Evolutionary conservation across 2,113 vertebrate species (phyloP).

Genomic region (Vidua chalybeata): DNA sequence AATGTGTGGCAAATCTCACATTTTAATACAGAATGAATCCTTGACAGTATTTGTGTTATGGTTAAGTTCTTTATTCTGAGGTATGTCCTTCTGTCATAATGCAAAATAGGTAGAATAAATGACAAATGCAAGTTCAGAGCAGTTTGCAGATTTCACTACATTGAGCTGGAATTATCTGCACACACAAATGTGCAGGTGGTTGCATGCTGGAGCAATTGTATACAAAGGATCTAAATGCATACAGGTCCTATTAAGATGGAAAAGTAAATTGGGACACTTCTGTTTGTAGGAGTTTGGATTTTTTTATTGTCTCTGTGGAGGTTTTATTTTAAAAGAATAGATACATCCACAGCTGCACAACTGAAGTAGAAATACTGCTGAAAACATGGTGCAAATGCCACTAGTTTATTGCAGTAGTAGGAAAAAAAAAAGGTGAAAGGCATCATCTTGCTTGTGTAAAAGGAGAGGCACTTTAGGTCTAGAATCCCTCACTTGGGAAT

Average conservation of each 20-base stretch:
- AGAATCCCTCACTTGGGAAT: neutral
- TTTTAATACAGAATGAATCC: neutral
- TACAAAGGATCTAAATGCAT: neutral
- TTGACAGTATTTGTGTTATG: neutral
- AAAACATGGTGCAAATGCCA: neutral
- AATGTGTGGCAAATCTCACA: neutral
- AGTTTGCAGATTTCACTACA: neutral
- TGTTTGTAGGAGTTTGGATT: neutral
- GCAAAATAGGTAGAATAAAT: neutral
- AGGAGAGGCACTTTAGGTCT: neutral
- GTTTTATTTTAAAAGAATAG: neutral
- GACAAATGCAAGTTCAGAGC: neutral
- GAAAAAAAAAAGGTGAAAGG: neutral
- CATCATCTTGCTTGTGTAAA: neutral
- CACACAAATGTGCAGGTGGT: neutral
- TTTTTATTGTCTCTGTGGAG: neutral
- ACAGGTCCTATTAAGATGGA: neutral
- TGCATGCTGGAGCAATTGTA: neutral
- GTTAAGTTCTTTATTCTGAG: neutral
- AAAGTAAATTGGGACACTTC: neutral
- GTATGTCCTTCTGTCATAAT: neutral
- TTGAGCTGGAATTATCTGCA: neutral
- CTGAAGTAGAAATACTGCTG: neutral
- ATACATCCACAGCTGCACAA: neutral
- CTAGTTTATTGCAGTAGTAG: neutral